Percentiles rank a stretch among this genome's conserved stretches.
phyloP scores from a whole-genome alignment of 1,140 invertebrate species.

The Scylla paramamosain region DNA sequence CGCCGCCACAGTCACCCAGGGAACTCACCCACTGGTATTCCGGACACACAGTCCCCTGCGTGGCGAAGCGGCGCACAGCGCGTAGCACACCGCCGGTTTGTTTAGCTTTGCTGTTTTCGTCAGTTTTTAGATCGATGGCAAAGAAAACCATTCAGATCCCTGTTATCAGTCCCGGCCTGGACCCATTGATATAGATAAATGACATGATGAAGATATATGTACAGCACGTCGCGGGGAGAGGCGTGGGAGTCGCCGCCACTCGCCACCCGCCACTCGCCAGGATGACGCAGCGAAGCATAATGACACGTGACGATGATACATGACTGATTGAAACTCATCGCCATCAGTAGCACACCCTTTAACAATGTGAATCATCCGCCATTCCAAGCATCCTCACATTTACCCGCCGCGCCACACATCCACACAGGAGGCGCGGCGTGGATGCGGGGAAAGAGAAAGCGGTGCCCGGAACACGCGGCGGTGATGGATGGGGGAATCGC shows the following conservation, averaged over 20 bases:
- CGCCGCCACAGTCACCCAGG: not conserved
- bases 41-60: not conserved
- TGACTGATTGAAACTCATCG: too few species aligned
- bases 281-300: too few species aligned
- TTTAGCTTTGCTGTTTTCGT: not conserved
- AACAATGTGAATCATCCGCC: not conserved
- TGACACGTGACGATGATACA: too few species aligned
- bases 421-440: not conserved
- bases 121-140: not conserved
- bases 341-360: not conserved
- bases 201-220: not conserved
- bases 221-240: not conserved
- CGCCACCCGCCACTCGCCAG: not conserved
- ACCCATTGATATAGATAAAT: not conserved
- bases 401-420: not conserved
- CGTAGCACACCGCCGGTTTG: not conserved
- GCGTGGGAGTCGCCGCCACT: not conserved
- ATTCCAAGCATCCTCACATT: not conserved
- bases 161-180: not conserved
- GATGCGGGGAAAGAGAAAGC: not conserved
- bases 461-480: not conserved
- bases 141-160: not conserved
- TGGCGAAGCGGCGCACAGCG: not conserved
- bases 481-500: not conserved
- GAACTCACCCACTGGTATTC: not conserved